Percentiles rank a stretch among this genome's conserved stretches.
phyloP scores from a whole-genome alignment of 2,888 invertebrate species.

The Drosophila quinaria region DNA sequence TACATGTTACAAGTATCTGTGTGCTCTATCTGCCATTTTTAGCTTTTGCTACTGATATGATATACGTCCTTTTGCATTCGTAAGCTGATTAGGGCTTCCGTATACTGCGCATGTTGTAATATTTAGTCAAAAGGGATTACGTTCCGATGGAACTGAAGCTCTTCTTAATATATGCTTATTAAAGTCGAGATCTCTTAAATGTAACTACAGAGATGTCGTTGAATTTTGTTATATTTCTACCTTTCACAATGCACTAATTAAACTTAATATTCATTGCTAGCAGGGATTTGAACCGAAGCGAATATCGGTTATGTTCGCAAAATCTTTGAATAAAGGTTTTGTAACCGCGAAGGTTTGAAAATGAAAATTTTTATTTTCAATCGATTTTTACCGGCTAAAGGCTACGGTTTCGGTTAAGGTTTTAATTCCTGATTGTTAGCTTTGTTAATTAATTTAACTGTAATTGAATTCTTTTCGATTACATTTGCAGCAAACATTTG shows the following conservation, averaged over 20 bases:
- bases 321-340: too few relatives aligned
- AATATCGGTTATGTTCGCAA: too few relatives aligned
- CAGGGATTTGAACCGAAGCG: too few relatives aligned
- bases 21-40: conserved; percentile 8
- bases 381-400: too few relatives aligned
- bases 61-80: conserved; percentile 18
- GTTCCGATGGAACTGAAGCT: conserved; percentile 5
- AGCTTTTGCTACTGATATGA: not conserved
- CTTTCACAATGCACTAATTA: not conserved
- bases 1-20: not conserved
- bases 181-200: not conserved
- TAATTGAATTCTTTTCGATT: conserved; percentile 1
- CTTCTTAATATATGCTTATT: not conserved
- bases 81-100: conserved; percentile 72
- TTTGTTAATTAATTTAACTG: not conserved
- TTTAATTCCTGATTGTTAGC: too few relatives aligned
- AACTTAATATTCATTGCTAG: not conserved
- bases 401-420: too few relatives aligned
- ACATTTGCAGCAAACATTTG: not conserved
- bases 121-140: conserved; percentile 54
- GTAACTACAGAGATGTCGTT: not conserved
- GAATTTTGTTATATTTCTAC: not conserved
- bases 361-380: too few relatives aligned
- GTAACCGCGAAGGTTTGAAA: too few relatives aligned
- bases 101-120: conserved; percentile 12